phyloP scores from a whole-genome alignment of 2,888 invertebrate species.

The Poecilobothrus nobilitatus region DNA sequence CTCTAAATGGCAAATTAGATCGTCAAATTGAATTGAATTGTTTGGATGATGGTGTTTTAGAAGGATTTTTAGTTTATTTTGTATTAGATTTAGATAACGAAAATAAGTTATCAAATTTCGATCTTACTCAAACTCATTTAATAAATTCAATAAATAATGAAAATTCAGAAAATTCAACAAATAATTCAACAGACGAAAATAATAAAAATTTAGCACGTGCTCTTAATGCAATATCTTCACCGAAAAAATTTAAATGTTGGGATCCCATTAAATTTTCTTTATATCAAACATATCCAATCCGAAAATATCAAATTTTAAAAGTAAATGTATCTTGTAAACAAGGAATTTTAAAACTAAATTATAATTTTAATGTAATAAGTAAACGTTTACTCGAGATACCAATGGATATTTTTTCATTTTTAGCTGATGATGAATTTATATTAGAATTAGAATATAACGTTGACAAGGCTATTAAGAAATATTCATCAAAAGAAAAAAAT shows the following conservation, averaged over 20 bases:
- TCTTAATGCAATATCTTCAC: neutral
- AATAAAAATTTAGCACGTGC: neutral
- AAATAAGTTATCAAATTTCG: constrained; percentile 18
- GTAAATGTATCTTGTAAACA: constrained; percentile 18
- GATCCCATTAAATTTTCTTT: constrained; percentile 22
- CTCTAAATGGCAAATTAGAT: constrained; percentile 17
- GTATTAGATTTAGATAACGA: constrained; percentile 17
- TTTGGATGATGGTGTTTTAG: constrained; percentile 16
- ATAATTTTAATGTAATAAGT: constrained; percentile 15
- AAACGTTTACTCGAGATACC: constrained; percentile 16
- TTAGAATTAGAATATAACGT: constrained; percentile 22
- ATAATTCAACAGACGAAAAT: neutral
- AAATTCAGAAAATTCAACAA: neutral
- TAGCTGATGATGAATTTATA: constrained; percentile 22
- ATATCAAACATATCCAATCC: constrained; percentile 14
- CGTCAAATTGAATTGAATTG: constrained; percentile 14
- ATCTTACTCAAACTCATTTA: constrained; percentile 1
- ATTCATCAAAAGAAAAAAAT: constrained; percentile 11
- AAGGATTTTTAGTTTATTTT: constrained; percentile 22
- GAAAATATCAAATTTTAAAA: constrained; percentile 20
- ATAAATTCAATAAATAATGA: neutral
- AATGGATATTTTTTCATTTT: constrained; percentile 18
- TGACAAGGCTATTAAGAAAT: constrained; percentile 15
- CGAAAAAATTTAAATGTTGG: constrained; percentile 18
- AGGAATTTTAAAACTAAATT: constrained; percentile 19